A percentile compares a stretch with the other conserved stretches of the same genome.
These are phyloP conservation scores for Plectrocnemia conspersa DNA, from an alignment of 1,140 invertebrate genomes.

Conservation along the genomic window DNA sequence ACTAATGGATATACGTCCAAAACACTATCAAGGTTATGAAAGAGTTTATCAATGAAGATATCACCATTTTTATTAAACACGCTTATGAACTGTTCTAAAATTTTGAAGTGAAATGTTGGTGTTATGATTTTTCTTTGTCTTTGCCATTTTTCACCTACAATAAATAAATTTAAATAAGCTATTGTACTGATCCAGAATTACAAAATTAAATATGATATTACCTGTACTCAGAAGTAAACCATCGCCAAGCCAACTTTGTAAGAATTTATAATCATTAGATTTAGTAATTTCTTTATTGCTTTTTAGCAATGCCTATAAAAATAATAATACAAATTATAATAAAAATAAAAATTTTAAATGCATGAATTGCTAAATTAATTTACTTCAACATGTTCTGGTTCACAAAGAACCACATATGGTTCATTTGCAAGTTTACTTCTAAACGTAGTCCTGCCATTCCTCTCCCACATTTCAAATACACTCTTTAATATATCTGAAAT, in stretches of 20 bases:
- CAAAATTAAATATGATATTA: conserved; percentile 3
- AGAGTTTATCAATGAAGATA: conserved; percentile 60
- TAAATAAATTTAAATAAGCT: background rate
- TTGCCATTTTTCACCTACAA: conserved; percentile 27
- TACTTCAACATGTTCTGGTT: conserved; percentile 12
- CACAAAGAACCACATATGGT: background rate
- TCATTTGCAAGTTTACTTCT: conserved; percentile 4
- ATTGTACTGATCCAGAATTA: background rate
- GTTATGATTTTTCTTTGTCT: conserved; percentile 47
- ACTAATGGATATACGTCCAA: conserved; percentile 69
- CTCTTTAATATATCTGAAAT: conserved; percentile 5
- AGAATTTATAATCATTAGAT: conserved; percentile 37
- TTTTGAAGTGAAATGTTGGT: conserved; percentile 83
- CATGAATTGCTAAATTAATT: background rate
- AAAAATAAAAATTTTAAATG: too few relatives aligned
- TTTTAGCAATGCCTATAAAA: conserved; percentile 15
- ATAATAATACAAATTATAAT: background rate
- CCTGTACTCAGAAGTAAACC: conserved; percentile 28
- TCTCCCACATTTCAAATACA: background rate
- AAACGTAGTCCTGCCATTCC: conserved; percentile 30
- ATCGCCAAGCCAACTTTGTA: conserved; percentile 29
- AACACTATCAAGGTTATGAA: conserved; percentile 47
- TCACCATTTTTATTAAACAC: conserved; percentile 71
- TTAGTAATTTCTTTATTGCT: conserved; percentile 28
- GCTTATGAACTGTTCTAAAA: conserved; percentile 77